A percentile compares a stretch with the other conserved stretches of the same genome.
These are phyloP conservation scores for Zaprionus tsacasi DNA, from an alignment of 1,140 invertebrate species.

Conservation along the genomic window DNA sequence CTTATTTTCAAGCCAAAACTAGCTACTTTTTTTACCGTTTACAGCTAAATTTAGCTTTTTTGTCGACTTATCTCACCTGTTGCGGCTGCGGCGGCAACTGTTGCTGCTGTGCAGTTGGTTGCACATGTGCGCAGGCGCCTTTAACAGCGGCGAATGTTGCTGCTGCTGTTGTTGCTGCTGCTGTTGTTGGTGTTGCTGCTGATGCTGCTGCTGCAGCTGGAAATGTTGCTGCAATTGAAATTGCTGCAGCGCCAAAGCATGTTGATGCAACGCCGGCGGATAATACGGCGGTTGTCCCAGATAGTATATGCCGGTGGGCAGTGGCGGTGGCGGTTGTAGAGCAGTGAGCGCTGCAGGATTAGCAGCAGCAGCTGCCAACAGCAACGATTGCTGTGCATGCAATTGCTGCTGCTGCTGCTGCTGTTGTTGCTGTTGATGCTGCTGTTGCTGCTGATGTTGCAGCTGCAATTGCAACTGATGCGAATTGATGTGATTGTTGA, in stretches of 20 bases:
- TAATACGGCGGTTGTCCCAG: slow-evolving; percentile 65
- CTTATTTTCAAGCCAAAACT: neutral
- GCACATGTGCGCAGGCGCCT: slow-evolving; percentile 18
- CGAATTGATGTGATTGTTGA: slow-evolving; percentile 79
- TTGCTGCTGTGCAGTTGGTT: slow-evolving; percentile 16
- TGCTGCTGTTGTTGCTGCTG: slow-evolving; percentile 58
- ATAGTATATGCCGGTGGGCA: slow-evolving; percentile 57
- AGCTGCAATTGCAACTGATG: slow-evolving; percentile 76
- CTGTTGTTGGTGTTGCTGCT: slow-evolving; percentile 54
- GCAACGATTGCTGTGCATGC: slow-evolving; percentile 60
- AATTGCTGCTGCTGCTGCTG: slow-evolving; percentile 60
- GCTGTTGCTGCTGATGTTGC: slow-evolving; percentile 67
- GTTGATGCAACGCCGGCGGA: slow-evolving; percentile 70
- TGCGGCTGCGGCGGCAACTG: slow-evolving; percentile 29
- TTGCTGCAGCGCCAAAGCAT: slow-evolving; percentile 62
- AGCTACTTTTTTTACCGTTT: neutral
- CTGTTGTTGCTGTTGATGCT: slow-evolving; percentile 54
- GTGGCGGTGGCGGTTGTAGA: slow-evolving; percentile 63
- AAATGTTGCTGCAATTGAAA: slow-evolving; percentile 65
- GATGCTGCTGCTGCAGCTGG: slow-evolving; percentile 57
- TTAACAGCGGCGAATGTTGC: slow-evolving; percentile 37
- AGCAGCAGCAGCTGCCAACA: slow-evolving; percentile 40
- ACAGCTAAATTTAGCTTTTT: neutral
- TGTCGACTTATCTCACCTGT: slow-evolving; percentile 30
- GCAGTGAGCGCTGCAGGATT: slow-evolving; percentile 45